Evolutionary conservation across 1,140 invertebrate genomes (phyloP), one percentile per base, ranked within the genome.

Genomic region (Drosophila sucinea): DNA sequence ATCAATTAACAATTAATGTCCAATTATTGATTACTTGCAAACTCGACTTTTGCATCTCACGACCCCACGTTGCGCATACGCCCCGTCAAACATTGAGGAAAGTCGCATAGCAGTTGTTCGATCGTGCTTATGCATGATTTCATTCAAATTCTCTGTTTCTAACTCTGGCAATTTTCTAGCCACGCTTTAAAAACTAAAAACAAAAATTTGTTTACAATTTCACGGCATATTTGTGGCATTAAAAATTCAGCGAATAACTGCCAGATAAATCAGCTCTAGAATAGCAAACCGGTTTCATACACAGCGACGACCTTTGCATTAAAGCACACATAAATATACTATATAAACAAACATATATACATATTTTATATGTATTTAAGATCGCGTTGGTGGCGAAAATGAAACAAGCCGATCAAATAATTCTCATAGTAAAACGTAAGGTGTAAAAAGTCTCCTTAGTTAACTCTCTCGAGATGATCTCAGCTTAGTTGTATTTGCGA

Each of bases 151-250:
- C 6, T 25, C 29, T 62, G 23, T 8, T 4, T 23, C 67, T 70
- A 35, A 76, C 66, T 74, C 60, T 75, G 35, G 38, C 72, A 33
- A 35, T 66, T 70, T 78, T 74, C 68, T 67, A 73, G 68, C 65
- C 68, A 75, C 54, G 68, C 60, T 70, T 38, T 44, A 32, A 58
- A 35, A 61, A 61, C 30, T 11, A 11, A 38, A 61, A 71, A 27
- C 23, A 1, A 51, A 66, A 77, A 71, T 76, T 70, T 89, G 79
- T 80, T 80, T 83, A 87, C 83, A 87, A 87, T 87, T 87, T 87
- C 83, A 87, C 83, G 84, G 83, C 80, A 63, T 69, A 86, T 86
- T 77, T 73, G 76, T 73, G 69, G 83, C 79, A 82, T 87, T 87
- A 87, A 75, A 81, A 89, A 87, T 87, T 77, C 83, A 87, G 23